These are phyloP conservation scores for Oryzias curvinotus DNA, from an alignment of 2,113 vertebrate species.

Conservation along the genomic window DNA sequence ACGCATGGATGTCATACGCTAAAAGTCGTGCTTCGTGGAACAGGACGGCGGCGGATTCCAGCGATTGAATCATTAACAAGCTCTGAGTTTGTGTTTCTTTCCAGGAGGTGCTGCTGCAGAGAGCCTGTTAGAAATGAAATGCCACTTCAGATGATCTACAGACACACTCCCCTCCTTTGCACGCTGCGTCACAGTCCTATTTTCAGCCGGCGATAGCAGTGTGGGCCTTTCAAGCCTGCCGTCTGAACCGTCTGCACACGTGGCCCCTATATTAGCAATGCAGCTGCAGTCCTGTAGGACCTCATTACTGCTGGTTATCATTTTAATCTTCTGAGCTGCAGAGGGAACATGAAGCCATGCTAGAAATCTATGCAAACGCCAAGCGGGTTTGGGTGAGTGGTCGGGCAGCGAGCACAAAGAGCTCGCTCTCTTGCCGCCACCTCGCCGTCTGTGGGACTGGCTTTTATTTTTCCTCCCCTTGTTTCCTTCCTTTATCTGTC, in stretches of 20 bases:
- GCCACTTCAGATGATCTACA: constrained; percentile 26
- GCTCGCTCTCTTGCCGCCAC: constrained; percentile 11
- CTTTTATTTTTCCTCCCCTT: constrained; percentile 14
- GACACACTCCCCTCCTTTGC: not conserved
- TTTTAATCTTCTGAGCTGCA: constrained; percentile 62
- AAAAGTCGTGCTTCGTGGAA: not conserved
- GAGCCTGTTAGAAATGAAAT: constrained; percentile 33
- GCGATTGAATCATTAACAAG: constrained; percentile 31
- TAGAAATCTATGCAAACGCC: constrained; percentile 62
- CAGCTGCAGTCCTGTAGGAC: constrained; percentile 62
- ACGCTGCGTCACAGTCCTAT: constrained; percentile 21
- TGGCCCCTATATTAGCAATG: constrained; percentile 66
- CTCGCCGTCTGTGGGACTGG: not conserved
- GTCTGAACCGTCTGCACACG: constrained; percentile 37
- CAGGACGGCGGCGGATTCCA: not conserved
- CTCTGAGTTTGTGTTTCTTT: constrained; percentile 16
- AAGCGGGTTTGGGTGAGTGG: constrained; percentile 59
- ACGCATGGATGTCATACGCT: no score
- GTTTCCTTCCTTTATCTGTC: constrained; percentile 5
- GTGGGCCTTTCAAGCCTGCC: constrained; percentile 24
- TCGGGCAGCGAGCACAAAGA: constrained; percentile 37
- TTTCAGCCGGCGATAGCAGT: constrained; percentile 2
- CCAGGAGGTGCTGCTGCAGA: constrained; percentile 5
- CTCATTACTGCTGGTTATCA: constrained; percentile 72
- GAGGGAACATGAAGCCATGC: constrained; percentile 41